A percentile compares a stretch with the other conserved stretches of the same genome.
Evolutionary conservation across 2,888 invertebrate species (phyloP).

Genomic region (Acholoe squamosa): DNA sequence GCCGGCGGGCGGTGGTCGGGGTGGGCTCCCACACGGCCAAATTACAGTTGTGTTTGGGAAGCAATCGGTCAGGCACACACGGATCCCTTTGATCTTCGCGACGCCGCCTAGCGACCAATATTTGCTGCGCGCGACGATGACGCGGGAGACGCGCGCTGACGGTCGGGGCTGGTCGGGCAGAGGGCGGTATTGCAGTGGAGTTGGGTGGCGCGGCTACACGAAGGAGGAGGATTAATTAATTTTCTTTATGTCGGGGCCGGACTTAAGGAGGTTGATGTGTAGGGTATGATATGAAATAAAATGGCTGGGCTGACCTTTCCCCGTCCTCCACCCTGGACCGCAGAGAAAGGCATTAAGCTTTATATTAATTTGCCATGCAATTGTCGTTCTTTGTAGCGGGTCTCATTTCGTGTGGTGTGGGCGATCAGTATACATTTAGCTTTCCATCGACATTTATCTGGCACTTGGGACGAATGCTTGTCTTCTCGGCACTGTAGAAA

Average conservation of each 20-base stretch:
- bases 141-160: slow-evolving; percentile 16
- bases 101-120: slow-evolving; percentile 50
- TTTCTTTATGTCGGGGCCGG: neutral
- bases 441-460: no score
- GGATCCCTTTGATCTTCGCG: slow-evolving; percentile 45
- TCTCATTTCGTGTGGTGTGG: no score
- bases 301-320: no score
- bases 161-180: neutral
- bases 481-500: no score
- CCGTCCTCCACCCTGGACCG: no score
- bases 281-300: no score
- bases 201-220: neutral
- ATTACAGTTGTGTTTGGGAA: slow-evolving; percentile 55
- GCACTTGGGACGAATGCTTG: no score
- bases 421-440: no score
- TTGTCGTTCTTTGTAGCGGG: no score
- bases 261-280: neutral
- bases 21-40: slow-evolving; percentile 47
- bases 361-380: no score
- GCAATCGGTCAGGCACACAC: slow-evolving; percentile 50
- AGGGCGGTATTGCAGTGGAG: neutral
- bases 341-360: no score
- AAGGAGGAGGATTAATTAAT: slow-evolving; percentile 9
- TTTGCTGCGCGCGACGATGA: slow-evolving; percentile 42
- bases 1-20: neutral